Evolutionary conservation across 2,797 vertebrate species (phyloP).

Genomic region (Rhabdophis nuchalis): DNA sequence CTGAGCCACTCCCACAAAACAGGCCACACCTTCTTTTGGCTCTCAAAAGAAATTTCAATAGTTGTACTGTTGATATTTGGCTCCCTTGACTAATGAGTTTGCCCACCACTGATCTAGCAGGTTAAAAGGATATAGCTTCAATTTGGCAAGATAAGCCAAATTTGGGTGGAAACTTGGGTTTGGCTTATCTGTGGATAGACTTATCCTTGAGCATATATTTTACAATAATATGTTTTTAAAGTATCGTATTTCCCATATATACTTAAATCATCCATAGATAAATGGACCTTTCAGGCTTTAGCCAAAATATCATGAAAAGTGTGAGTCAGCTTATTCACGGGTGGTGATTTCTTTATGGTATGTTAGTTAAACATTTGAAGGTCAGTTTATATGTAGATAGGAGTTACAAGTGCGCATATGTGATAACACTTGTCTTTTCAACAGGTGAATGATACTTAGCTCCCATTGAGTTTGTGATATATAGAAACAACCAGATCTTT

Average conservation of each 20-base stretch:
- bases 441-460: background rate
- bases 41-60: too few species aligned
- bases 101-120: too few species aligned
- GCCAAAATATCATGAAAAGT: background rate
- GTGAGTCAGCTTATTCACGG: background rate
- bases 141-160: too few species aligned
- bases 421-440: background rate
- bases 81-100: too few species aligned
- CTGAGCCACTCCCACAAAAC: too few species aligned
- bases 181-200: background rate
- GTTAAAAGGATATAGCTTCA: too few species aligned
- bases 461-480: background rate
- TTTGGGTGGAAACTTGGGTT: background rate
- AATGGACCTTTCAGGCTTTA: background rate
- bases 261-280: background rate
- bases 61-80: too few species aligned
- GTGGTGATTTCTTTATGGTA: background rate
- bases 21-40: too few species aligned
- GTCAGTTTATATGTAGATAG: background rate
- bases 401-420: background rate
- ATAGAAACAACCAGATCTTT: background rate
- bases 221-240: background rate
- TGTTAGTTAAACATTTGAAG: background rate
- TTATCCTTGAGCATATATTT: background rate
- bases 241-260: background rate